phyloP scores from a whole-genome alignment of 2,113 vertebrate species.

The Penelope pileata region DNA sequence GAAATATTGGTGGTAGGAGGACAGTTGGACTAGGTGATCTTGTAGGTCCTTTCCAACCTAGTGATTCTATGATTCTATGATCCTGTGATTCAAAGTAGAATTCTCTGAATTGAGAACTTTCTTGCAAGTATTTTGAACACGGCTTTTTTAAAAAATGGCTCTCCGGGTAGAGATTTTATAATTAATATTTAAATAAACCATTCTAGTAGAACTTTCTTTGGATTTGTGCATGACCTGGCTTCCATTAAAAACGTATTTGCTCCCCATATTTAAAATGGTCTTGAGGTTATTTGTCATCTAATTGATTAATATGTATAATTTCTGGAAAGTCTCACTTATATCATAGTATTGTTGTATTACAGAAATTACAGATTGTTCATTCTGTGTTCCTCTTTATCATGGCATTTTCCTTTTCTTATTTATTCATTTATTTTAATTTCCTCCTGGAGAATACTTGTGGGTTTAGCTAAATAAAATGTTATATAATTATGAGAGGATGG shows the following conservation, averaged over 20 bases:
- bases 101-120: background rate
- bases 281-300: background rate
- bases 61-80: too few species aligned
- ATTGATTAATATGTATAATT: background rate
- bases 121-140: background rate
- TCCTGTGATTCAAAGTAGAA: background rate
- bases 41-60: too few species aligned
- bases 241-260: background rate
- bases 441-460: background rate
- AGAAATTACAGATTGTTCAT: background rate
- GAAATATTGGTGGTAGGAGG: too few species aligned
- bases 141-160: background rate
- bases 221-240: background rate
- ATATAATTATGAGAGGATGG: background rate
- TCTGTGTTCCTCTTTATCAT: background rate
- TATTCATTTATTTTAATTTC: background rate
- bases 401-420: background rate
- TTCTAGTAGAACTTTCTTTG: background rate
- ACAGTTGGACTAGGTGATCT: too few species aligned
- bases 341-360: background rate
- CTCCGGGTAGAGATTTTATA: background rate
- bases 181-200: background rate
- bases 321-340: background rate
- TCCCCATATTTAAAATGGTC: background rate
- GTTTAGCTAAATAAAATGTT: background rate